Conservation (phyloP, 2,888 invertebrate species). For the Megalurothrips usitatus region DNA sequence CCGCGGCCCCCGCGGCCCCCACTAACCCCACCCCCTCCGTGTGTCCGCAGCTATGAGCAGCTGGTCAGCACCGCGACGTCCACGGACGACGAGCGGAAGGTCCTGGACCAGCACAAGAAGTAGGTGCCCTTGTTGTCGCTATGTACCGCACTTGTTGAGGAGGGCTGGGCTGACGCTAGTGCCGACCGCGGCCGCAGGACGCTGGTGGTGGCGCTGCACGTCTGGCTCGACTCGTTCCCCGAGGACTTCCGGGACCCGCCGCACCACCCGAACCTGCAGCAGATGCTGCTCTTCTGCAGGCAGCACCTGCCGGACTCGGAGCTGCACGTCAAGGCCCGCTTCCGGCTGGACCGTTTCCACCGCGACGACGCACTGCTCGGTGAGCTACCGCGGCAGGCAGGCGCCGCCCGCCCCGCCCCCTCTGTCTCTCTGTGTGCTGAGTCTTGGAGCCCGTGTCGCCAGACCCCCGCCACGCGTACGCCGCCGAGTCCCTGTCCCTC, state of each 20-base stretch:
- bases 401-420: too few relatives aligned
- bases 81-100: constrained; percentile 40
- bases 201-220: constrained; percentile 83
- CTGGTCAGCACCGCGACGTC: constrained; percentile 42
- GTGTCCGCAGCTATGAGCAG: constrained; percentile 44
- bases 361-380: constrained; percentile 49
- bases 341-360: constrained; percentile 70
- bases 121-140: constrained; percentile 43
- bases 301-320: constrained; percentile 79
- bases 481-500: constrained; percentile 40
- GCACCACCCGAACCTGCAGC: constrained; percentile 70
- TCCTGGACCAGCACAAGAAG: constrained; percentile 67
- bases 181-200: constrained; percentile 70
- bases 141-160: too few relatives aligned
- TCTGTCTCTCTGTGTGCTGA: too few relatives aligned
- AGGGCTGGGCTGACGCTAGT: constrained; percentile 44
- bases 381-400: too few relatives aligned
- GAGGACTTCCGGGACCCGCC: constrained; percentile 84
- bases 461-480: constrained; percentile 47
- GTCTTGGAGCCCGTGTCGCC: constrained; percentile 29
- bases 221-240: constrained; percentile 96
- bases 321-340: constrained; percentile 69
- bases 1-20: too few relatives aligned
- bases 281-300: constrained; percentile 80
- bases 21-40: background rate